Percentiles rank a stretch among this genome's conserved stretches.
phyloP scores from a whole-genome alignment of 2,888 invertebrate genomes.

The Caradrina kadenii region DNA sequence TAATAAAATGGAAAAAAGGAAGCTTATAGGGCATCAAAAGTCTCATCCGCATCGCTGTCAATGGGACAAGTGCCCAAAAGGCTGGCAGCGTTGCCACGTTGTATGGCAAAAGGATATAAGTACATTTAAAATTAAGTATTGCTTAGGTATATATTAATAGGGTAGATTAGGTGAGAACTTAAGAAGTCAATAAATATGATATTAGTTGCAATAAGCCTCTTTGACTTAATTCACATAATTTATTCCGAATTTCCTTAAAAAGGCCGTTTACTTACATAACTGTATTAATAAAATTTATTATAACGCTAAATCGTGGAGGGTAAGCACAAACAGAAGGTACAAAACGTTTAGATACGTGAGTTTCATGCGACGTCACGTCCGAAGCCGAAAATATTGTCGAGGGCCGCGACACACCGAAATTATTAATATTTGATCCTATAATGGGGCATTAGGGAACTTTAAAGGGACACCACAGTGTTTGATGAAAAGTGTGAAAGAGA shows the following conservation, averaged over 20 bases:
- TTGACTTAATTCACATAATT: not conserved
- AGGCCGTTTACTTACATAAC: constrained; percentile 29
- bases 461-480: constrained; percentile 11
- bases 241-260: constrained; percentile 21
- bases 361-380: constrained; percentile 71
- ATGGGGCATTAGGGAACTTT: constrained; percentile 28
- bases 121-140: too few species aligned
- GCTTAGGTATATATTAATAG: too few species aligned
- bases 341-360: constrained; percentile 58
- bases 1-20: too few species aligned
- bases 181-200: too few species aligned
- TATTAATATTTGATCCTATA: constrained; percentile 52
- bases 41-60: too few species aligned
- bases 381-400: constrained; percentile 51
- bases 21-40: too few species aligned
- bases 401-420: constrained; percentile 55
- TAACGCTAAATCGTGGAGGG: constrained; percentile 51
- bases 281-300: constrained; percentile 55
- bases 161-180: too few species aligned
- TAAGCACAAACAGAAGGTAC: constrained; percentile 60
- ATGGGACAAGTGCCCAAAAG: too few species aligned
- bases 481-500: not conserved
- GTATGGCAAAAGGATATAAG: too few species aligned
- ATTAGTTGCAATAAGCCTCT: not conserved
- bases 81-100: too few species aligned